phyloP scores from a whole-genome alignment of 2,888 invertebrate genomes.

The Pemphredon lugubris region DNA sequence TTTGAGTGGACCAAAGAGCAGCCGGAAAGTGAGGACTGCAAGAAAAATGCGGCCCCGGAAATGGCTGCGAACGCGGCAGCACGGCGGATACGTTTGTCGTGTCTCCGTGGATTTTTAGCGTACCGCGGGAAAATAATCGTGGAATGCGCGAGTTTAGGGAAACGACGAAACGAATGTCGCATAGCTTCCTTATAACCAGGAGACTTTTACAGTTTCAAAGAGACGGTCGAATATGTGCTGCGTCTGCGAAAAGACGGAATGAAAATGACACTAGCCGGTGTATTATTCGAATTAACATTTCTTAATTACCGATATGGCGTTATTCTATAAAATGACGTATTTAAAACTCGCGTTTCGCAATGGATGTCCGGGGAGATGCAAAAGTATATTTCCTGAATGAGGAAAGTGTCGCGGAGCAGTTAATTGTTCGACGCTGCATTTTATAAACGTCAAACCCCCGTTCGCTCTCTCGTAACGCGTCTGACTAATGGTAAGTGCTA shows the following conservation, averaged over 20 bases:
- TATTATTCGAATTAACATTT: too few relatives aligned
- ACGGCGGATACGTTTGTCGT: constrained; percentile 38
- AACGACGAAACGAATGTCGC: constrained; percentile 29
- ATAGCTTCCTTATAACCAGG: constrained; percentile 31
- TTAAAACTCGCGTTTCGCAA: too few relatives aligned
- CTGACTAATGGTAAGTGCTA: too few relatives aligned
- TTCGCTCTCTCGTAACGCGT: too few relatives aligned
- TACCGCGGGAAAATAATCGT: constrained; percentile 48
- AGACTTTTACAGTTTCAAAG: background rate
- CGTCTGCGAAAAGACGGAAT: constrained; percentile 19
- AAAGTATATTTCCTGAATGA: too few relatives aligned
- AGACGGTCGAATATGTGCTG: constrained; percentile 5
- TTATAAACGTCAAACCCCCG: too few relatives aligned
- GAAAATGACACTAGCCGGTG: too few relatives aligned
- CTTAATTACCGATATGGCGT: too few relatives aligned
- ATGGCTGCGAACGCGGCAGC: background rate
- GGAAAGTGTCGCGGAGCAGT: too few relatives aligned
- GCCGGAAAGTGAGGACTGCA: constrained; percentile 17
- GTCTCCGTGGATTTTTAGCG: constrained; percentile 32
- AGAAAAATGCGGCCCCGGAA: constrained; percentile 41
- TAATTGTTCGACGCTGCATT: too few relatives aligned
- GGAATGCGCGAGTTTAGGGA: constrained; percentile 28
- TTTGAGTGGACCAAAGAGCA: constrained; percentile 38
- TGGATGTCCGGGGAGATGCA: too few relatives aligned
- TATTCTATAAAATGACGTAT: too few relatives aligned